Percentiles rank a stretch among this genome's conserved stretches.
Evolutionary conservation across 2,888 invertebrate species (phyloP).

Genomic region (Cybosia mesomella): DNA sequence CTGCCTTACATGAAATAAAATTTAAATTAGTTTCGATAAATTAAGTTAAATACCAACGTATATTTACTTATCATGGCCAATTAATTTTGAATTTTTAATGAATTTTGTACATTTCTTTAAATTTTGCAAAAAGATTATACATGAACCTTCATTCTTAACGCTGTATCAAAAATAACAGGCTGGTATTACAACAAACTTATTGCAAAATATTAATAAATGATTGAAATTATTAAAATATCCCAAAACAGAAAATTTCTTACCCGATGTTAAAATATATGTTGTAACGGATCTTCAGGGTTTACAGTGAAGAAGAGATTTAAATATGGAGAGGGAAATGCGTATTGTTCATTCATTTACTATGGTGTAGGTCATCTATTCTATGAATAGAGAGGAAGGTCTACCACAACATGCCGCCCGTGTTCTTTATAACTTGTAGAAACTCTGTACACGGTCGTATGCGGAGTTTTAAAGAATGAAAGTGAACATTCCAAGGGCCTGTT

Average conservation of each 20-base stretch:
- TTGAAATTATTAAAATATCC: conserved; percentile 38
- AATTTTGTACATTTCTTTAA: conserved; percentile 34
- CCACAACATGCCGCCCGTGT: conserved; percentile 61
- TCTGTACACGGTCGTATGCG: conserved; percentile 52
- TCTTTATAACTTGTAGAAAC: conserved; percentile 35
- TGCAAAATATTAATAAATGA: conserved; percentile 44
- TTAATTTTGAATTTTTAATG: conserved; percentile 16
- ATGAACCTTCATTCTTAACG: not conserved
- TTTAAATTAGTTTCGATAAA: conserved; percentile 37
- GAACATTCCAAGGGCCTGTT: conserved; percentile 51
- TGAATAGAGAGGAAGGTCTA: conserved; percentile 59
- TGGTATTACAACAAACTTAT: conserved; percentile 33
- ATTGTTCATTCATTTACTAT: conserved; percentile 72
- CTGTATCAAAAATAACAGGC: not conserved
- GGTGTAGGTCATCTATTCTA: conserved; percentile 76
- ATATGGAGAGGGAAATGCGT: conserved; percentile 71
- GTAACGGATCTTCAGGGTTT: conserved; percentile 45
- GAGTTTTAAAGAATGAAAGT: conserved; percentile 51
- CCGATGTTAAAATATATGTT: conserved; percentile 37
- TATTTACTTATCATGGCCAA: conserved; percentile 30
- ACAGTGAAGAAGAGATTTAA: conserved; percentile 55
- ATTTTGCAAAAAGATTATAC: conserved; percentile 46
- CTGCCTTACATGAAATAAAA: conserved; percentile 71
- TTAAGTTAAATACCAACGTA: conserved; percentile 18
- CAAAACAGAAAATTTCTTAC: conserved; percentile 36